phyloP scores from a whole-genome alignment of 2,888 invertebrate genomes.

The Macaria liturata region DNA sequence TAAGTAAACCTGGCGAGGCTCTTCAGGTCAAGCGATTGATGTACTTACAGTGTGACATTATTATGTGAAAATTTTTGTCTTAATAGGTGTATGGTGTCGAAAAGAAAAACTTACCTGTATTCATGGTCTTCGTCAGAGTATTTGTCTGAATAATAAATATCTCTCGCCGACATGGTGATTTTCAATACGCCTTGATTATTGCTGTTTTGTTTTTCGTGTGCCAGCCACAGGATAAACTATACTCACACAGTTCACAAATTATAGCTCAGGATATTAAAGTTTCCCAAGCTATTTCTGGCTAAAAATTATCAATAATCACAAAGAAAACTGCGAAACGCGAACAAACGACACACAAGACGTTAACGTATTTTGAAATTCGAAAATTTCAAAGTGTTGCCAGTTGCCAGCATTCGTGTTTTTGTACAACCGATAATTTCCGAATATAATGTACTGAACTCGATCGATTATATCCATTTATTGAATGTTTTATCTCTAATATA shows the following conservation, averaged over 20 bases:
- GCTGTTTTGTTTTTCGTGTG: constrained; percentile 8
- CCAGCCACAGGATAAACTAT: constrained; percentile 7
- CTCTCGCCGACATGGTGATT: constrained; percentile 82
- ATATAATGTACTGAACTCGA: no score
- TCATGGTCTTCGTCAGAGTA: constrained; percentile 95
- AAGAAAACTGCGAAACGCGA: constrained; percentile 15
- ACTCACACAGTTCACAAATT: background rate
- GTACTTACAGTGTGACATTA: no score
- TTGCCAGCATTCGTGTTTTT: no score
- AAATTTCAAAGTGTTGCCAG: constrained; percentile 24
- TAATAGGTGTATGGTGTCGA: no score
- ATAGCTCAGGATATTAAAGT: background rate
- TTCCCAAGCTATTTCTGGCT: no score
- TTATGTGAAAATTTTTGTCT: no score
- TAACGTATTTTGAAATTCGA: constrained; percentile 66
- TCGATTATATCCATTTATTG: no score
- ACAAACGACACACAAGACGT: constrained; percentile 43
- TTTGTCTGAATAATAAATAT: constrained; percentile 96
- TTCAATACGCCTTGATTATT: background rate
- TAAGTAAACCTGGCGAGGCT: no score
- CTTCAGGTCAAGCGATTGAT: no score
- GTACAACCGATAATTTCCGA: no score
- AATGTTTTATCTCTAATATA: no score
- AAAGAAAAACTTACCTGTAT: constrained; percentile 87
- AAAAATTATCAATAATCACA: constrained; percentile 7